Evolutionary conservation across 2,888 invertebrate genomes (phyloP).

Genomic region (Rhagophthalmus giganteus): DNA sequence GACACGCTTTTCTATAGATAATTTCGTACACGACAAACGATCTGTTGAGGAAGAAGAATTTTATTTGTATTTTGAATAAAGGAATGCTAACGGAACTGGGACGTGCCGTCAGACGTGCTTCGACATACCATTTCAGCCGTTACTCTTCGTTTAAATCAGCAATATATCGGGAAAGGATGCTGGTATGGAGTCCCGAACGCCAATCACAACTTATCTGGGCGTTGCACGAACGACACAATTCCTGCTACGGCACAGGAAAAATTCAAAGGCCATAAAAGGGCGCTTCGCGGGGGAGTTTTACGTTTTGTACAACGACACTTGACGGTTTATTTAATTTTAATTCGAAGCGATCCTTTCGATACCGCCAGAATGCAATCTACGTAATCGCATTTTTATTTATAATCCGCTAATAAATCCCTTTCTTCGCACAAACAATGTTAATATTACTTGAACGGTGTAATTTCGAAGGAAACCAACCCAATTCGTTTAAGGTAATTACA

Average conservation of each 20-base stretch:
- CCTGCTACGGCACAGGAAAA: conserved; percentile 20
- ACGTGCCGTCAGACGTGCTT: conserved; percentile 25
- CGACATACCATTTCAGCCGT: conserved; percentile 28
- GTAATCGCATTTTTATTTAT: too few species aligned
- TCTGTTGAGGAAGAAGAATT: conserved; percentile 1
- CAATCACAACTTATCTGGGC: conserved; percentile 32
- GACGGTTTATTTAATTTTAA: too few species aligned
- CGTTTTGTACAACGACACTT: conserved; percentile 2
- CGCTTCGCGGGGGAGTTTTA: conserved; percentile 1
- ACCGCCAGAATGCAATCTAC: too few species aligned
- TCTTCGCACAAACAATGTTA: too few species aligned
- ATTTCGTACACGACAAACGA: neutral
- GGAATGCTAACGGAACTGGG: conserved; percentile 17
- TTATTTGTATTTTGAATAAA: conserved; percentile 8
- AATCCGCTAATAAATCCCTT: too few species aligned
- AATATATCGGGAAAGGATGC: conserved; percentile 30
- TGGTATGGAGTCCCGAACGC: conserved; percentile 28
- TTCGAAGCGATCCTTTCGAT: too few species aligned
- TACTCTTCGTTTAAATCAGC: conserved; percentile 32
- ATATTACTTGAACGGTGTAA: too few species aligned
- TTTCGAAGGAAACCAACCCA: too few species aligned
- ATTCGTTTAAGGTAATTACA: too few species aligned
- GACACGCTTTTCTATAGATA: too few species aligned
- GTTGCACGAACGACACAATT: conserved; percentile 22
- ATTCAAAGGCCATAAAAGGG: conserved; percentile 20